Base-by-base conservation (phyloP, 2,888 invertebrate species). In the Netelia fuscicornis region DNA sequence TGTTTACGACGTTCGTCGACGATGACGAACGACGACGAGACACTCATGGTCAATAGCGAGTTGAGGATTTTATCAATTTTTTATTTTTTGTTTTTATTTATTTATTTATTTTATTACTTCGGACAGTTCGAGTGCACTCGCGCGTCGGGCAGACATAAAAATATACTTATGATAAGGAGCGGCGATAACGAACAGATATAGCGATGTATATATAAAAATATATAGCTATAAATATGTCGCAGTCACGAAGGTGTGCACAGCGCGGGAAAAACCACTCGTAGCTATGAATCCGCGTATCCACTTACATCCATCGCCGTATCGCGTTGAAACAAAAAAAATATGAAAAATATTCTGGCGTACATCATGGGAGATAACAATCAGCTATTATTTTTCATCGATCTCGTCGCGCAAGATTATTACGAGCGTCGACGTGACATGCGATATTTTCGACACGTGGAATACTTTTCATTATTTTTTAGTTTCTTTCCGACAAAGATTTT, bases 21-120 rank as follows among this genome's bases (percentile, higher is more conserved):
- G 65, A 65, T 64, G 75, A 75, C 62, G 25, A 48, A 23, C 17
- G 52, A 44, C 60, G 17, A 52, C 62, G 72, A 75, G n/a, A 70
- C 58, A 52, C 65, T 79, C 56, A 71, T 70, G 83, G 72, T 70
- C 75, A 76, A 71, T 74, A 68, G 62, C 58, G 58, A 13, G 64
- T 58, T 60, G 76, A 84, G 65, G 25, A 37, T 80, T 70, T 84
- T 76, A 80, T 84, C 80, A 76, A 71, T 72, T 80, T 52, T 70
- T 62, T 62, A 48, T 30, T 44, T 3, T 13, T 11, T 44, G 9
- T 11, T n/a, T 13, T 37, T 37, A 6, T 37, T 37, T 37, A 6
- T 6, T 37, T 37, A 20, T 37, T 37, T 37, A 37, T 37, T 37
- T 37, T 37, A 37, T 37, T 37, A 6, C 64, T 10, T 37, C 37